A percentile compares a stretch with the other conserved stretches of the same genome.
Conservation (phyloP, 2,113 vertebrate species). For the Gobio gobio region DNA sequence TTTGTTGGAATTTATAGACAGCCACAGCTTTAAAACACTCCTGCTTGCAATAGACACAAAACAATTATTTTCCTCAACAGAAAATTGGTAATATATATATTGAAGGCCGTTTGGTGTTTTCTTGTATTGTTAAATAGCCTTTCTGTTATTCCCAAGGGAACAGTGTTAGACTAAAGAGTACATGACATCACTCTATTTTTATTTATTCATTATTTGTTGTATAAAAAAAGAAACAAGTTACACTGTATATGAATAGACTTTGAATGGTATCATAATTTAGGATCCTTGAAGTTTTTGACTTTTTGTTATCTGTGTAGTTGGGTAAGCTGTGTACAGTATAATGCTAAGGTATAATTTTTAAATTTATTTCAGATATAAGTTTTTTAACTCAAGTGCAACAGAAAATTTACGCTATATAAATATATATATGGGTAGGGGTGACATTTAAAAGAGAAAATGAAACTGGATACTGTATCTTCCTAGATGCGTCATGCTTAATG, state of each 20-base stretch:
- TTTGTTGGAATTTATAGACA: constrained; percentile 65
- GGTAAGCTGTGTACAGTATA: constrained; percentile 82
- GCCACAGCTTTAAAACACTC: constrained; percentile 73
- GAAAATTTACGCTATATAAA: constrained; percentile 76
- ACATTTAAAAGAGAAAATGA: constrained; percentile 64
- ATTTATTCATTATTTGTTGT: constrained; percentile 83
- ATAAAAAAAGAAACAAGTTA: constrained; percentile 73
- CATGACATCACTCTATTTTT: constrained; percentile 82
- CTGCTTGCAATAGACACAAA: constrained; percentile 68
- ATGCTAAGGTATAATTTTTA: constrained; percentile 76
- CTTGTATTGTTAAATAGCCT: constrained; percentile 78
- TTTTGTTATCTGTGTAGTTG: constrained; percentile 83
- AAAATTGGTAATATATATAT: constrained; percentile 70
- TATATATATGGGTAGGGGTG: constrained; percentile 68
- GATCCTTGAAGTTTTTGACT: constrained; percentile 71
- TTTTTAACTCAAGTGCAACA: constrained; percentile 80
- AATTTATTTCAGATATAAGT: constrained; percentile 84
- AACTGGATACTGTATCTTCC: constrained; percentile 68
- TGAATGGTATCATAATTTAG: constrained; percentile 75
- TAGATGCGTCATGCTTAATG: constrained; percentile 76
- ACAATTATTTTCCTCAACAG: constrained; percentile 65
- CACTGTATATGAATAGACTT: constrained; percentile 80
- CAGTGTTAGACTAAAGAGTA: constrained; percentile 78
- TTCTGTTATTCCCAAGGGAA: constrained; percentile 74
- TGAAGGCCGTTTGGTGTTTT: constrained; percentile 80